Percentiles rank a stretch among this genome's conserved stretches.
Conservation (phyloP, 1,140 invertebrate species). For the Bombus vancouverensis region DNA sequence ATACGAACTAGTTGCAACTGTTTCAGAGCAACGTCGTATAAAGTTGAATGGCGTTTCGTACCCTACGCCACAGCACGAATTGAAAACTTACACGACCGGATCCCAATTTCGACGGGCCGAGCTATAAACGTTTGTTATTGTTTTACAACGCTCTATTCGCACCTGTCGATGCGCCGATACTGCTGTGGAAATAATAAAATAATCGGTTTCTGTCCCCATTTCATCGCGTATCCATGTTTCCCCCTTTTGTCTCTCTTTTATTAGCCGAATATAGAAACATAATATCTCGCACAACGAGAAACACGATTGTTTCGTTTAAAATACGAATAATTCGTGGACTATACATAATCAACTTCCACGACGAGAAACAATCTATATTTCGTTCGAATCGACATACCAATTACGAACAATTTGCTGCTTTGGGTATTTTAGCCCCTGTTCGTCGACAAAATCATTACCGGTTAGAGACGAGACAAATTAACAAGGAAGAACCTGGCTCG, state of each 20-base stretch:
- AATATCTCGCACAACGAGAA: not conserved
- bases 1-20: slow-evolving; percentile 7
- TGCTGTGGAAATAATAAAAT: not conserved
- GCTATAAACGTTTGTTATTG: slow-evolving; percentile 1
- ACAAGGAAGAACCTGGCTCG: not conserved
- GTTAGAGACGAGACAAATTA: not conserved
- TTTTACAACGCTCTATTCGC: not conserved
- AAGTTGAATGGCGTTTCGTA: slow-evolving; percentile 15
- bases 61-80: not conserved
- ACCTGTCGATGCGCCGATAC: not conserved
- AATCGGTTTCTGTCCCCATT: not conserved
- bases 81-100: not conserved
- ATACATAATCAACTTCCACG: too few species aligned
- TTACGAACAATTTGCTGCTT: not conserved
- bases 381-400: not conserved
- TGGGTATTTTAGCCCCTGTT: not conserved
- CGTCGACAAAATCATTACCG: not conserved
- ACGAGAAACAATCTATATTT: not conserved
- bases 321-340: not conserved
- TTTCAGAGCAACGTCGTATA: not conserved
- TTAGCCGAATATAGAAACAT: not conserved
- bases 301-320: not conserved
- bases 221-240: not conserved
- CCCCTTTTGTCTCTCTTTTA: not conserved
- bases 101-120: not conserved